Evolutionary conservation across 2,797 vertebrate species (phyloP).

Genomic region (Erethizon dorsatum): DNA sequence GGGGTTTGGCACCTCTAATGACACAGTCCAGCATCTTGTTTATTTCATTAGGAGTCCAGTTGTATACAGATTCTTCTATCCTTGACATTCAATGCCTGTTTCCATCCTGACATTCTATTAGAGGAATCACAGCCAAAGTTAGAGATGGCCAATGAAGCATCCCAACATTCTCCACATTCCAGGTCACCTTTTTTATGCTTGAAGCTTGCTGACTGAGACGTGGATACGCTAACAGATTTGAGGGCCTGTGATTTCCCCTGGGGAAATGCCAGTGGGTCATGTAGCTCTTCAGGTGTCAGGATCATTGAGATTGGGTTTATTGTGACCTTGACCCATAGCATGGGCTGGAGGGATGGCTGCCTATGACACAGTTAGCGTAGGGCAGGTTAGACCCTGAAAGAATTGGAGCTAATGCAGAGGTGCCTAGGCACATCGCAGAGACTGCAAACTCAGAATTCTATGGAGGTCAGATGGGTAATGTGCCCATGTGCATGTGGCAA

Average conservation of each 20-base stretch:
- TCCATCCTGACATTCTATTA: neutral
- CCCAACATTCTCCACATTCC: neutral
- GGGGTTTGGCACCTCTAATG: neutral
- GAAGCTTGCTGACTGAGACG: neutral
- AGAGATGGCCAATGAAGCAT: neutral
- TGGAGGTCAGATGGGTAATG: neutral
- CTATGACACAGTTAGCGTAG: neutral
- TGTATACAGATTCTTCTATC: neutral
- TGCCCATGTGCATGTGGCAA: neutral
- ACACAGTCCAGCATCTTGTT: neutral
- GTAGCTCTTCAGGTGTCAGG: neutral
- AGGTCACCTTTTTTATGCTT: conserved; percentile 5
- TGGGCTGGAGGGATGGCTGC: neutral
- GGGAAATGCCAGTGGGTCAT: neutral
- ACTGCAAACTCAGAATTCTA: neutral
- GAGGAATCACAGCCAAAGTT: neutral
- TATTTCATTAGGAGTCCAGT: neutral
- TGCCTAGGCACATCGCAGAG: conserved; percentile 4
- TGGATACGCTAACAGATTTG: neutral
- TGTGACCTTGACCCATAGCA: neutral
- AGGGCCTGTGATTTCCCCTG: neutral
- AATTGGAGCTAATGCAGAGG: conserved; percentile 44
- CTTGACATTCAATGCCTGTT: neutral
- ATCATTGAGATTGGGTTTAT: neutral
- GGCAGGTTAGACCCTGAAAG: conserved; percentile 40